These are phyloP conservation scores for Crenichthys baileyi DNA, from an alignment of 2,797 vertebrate species.

Conservation along the genomic window DNA sequence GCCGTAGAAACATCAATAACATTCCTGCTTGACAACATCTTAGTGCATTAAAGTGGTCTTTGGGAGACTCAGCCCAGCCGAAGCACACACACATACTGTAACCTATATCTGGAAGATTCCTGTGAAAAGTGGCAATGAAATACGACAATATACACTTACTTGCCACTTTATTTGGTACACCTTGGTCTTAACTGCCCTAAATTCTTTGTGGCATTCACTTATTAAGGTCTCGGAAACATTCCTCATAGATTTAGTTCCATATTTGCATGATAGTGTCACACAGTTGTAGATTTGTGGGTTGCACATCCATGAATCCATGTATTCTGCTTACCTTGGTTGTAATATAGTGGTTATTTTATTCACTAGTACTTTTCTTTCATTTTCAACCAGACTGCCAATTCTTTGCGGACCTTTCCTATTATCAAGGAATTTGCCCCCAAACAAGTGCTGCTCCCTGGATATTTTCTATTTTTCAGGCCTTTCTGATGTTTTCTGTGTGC, in stretches of 20 bases:
- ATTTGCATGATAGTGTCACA: not conserved
- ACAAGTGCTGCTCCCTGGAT: not conserved
- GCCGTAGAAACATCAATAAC: slow-evolving; percentile 89
- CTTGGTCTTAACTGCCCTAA: not conserved
- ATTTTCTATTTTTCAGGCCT: not conserved
- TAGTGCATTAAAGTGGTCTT: slow-evolving; percentile 83
- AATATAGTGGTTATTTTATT: too few relatives aligned
- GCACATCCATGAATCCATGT: not conserved
- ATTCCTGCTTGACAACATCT: slow-evolving; percentile 85
- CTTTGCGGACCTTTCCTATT: too few relatives aligned
- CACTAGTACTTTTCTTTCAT: too few relatives aligned
- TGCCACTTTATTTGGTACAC: slow-evolving; percentile 2
- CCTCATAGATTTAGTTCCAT: not conserved
- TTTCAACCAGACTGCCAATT: too few relatives aligned
- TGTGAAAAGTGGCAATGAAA: slow-evolving; percentile 41
- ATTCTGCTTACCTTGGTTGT: too few relatives aligned
- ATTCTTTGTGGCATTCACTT: not conserved
- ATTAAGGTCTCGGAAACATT: not conserved
- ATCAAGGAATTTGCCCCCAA: not conserved
- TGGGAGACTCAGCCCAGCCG: slow-evolving; percentile 63
- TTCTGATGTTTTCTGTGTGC: not conserved
- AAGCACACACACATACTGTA: slow-evolving; percentile 21
- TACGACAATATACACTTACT: not conserved
- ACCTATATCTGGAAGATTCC: slow-evolving; percentile 35
- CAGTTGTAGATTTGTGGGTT: not conserved